phyloP scores from a whole-genome alignment of 2,888 invertebrate genomes.

The Thecocarcelia acutangulata region DNA sequence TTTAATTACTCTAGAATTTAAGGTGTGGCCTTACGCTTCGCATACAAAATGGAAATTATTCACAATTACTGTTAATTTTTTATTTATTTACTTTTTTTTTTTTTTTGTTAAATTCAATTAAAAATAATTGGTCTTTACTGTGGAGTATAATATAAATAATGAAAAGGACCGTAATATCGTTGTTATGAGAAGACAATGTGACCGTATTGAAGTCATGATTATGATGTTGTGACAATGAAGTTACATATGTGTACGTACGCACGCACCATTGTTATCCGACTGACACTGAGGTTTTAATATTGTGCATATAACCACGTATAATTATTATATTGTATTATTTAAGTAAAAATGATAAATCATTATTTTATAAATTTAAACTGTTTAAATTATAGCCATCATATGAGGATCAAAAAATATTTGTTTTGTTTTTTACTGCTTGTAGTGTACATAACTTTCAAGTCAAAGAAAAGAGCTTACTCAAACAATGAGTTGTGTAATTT shows the following conservation, averaged over 20 bases:
- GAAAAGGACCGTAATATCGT: neutral
- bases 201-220: neutral
- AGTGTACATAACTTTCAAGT: neutral
- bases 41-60: slow-evolving; percentile 8
- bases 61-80: neutral
- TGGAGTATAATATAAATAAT: slow-evolving; percentile 5
- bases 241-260: no score
- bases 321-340: slow-evolving; percentile 14
- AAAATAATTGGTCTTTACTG: slow-evolving; percentile 44
- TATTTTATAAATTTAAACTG: slow-evolving; percentile 31
- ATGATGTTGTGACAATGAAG: slow-evolving; percentile 20
- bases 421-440: slow-evolving; percentile 1
- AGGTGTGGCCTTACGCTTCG: slow-evolving; percentile 33
- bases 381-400: slow-evolving; percentile 24
- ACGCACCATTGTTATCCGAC: slow-evolving; percentile 18
- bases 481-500: slow-evolving; percentile 28
- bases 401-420: slow-evolving; percentile 27
- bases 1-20: slow-evolving; percentile 43
- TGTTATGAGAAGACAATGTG: neutral
- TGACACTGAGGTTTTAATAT: slow-evolving; percentile 20
- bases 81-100: no score
- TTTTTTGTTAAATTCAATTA: slow-evolving; percentile 44
- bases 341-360: slow-evolving; percentile 33
- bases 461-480: slow-evolving; percentile 1
- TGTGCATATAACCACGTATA: neutral